These are phyloP conservation scores for Neocloeon triangulifer DNA, from an alignment of 1,140 invertebrate genomes.

Conservation along the genomic window DNA sequence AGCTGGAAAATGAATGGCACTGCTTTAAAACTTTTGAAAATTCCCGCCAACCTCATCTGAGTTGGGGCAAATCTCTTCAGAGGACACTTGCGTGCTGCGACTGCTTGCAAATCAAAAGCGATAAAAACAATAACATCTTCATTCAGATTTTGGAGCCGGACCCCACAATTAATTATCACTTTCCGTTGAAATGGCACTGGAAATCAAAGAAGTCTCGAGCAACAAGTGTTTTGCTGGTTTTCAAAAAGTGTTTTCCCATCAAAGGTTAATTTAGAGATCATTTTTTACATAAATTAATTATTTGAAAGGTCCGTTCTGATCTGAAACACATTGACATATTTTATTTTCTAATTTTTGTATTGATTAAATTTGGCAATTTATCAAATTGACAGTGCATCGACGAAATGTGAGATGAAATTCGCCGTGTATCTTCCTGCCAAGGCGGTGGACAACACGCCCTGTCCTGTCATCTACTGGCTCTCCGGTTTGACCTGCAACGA, in stretches of 20 bases:
- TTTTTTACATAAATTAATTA: conserved; percentile 1
- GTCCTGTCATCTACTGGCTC: conserved; percentile 80
- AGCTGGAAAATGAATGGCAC: too few relatives aligned
- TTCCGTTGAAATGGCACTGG: too few relatives aligned
- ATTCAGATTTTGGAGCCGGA: too few relatives aligned
- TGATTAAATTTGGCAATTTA: neutral
- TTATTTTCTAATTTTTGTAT: conserved; percentile 3
- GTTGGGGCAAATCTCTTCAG: too few relatives aligned
- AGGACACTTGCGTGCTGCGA: too few relatives aligned
- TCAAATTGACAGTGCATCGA: conserved; percentile 27
- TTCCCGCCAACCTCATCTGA: too few relatives aligned
- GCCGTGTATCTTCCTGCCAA: conserved; percentile 70
- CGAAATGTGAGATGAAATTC: conserved; percentile 85
- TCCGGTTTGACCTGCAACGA: conserved; percentile 91
- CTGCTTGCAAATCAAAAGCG: too few relatives aligned
- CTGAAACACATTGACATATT: conserved; percentile 1
- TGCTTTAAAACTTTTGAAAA: too few relatives aligned
- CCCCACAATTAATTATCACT: too few relatives aligned
- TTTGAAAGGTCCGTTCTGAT: conserved; percentile 1
- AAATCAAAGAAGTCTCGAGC: conserved; percentile 37
- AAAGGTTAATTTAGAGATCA: conserved; percentile 26
- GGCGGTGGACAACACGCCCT: conserved; percentile 33
- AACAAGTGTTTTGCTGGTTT: conserved; percentile 56
- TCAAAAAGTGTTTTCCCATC: conserved; percentile 69
- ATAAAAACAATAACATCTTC: too few relatives aligned